Evolutionary conservation across 2,797 vertebrate species (phyloP), one percentile per base, ranked within the genome.

Genomic region (Cossypha caffra): DNA sequence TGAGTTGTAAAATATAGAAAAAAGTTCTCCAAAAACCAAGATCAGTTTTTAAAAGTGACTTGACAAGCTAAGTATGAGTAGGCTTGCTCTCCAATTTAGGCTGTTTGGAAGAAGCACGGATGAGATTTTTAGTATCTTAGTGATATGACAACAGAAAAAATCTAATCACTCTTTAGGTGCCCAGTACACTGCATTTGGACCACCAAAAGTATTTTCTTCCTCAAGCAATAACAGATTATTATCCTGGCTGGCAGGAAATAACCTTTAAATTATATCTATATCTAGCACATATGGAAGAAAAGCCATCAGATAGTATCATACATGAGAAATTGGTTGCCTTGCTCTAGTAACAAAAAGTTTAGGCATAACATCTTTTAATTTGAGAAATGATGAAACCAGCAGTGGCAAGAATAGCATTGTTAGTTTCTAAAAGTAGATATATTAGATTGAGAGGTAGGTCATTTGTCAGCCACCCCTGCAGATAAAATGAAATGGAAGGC

Each of bases 321-420:
- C 19, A 52, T 31, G 45, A 92, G 83, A 77, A 85, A 89, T 91
- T 26, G 26, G 67, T 82, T 68, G 37, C 59, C 28, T 69, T 74
- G 52, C 67, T 86, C 40, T 84, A 90, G 47, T 85, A 93, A 90
- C 69, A 90, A 76, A 79, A 92, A 89, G 61, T 93, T 79, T 90
- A 79, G 81, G 52, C 4, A 10, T 51, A 92, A 42, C 58, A 93
- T 94, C 74, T 91, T 97, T 96, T 96, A 94, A 92, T 93, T 92
- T 96, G 79, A 95, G 95, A 80, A 85, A 84, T 73, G 85, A 94
- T 47, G 38, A 81, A 92, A 33, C 26, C 75, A 92, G 51, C 47
- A 77, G 72, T 83, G 58, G 72, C 86, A 91, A 77, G 77, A 95
- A 91, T 55, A 86, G 90, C 85, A 67, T n/a, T 85, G 38, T 42